Evolutionary conservation across 2,797 vertebrate genomes (phyloP), one percentile per base, ranked within the genome.

Genomic region (Bufotes viridis): DNA sequence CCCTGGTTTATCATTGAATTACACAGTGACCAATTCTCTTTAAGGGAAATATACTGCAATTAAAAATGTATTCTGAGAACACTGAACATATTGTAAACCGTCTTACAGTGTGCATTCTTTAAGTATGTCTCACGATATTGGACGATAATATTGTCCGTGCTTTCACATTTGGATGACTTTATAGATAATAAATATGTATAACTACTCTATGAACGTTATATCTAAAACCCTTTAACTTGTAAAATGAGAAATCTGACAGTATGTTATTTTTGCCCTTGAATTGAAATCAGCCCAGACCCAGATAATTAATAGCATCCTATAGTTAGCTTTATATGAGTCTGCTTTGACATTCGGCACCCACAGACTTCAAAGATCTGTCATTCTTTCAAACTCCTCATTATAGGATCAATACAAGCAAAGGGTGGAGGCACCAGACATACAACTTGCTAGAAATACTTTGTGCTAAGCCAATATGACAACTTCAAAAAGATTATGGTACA

Each of bases 391-490:
- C n/a, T 55, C 63, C n/a, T 15, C 63, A 69, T 82, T 55, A 82
- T 69, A 29, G 22, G 81, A 82, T 82, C n/a, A 82, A n/a, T 26
- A 17, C n/a, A 61, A 34, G 57, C 15, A 11, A 22, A 29, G 15
- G 81, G n/a, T 69, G 81, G 63, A 26, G 63, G 29, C 20, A 53
- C 76, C 15, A 60, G 57, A 26, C 15, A 4, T 69, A 20, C 49
- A 72, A 29, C 65, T 55, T 83, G 57, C 65, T 57, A 70, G 72
- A 83, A 70, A 83, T 83, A 83, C 17, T 22, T 82, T 26, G 11
- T 17, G 58, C 29, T 70, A 10, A 67, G 22, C 13, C n/a, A 34
- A 13, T 22, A 67, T 82, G 42, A 51, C 49, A 67, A 17, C n/a
- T 82, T 15, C n/a, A 10, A 22, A 22, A 51, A 17, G 18, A 7